phyloP scores from a whole-genome alignment of 2,888 invertebrate species.

The Bellardia pandia region DNA sequence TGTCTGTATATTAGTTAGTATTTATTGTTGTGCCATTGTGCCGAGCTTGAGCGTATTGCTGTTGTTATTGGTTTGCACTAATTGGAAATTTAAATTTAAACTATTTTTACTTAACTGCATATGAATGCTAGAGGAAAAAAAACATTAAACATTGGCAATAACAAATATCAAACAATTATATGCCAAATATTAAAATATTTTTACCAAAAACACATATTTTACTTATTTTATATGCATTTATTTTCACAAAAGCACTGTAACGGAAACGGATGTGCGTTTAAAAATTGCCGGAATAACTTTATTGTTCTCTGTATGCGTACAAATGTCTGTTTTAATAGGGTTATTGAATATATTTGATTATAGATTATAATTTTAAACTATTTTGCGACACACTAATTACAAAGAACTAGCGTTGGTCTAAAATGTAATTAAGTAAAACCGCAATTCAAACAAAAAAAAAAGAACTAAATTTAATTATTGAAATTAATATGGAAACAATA shows the following conservation, averaged over 20 bases:
- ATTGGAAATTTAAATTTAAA: constrained; percentile 66
- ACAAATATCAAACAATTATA: not conserved
- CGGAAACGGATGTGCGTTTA: constrained; percentile 49
- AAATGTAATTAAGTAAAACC: no score
- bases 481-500: no score
- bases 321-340: not conserved
- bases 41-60: not conserved
- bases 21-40: constrained; percentile 32
- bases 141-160: not conserved
- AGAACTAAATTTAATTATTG: no score
- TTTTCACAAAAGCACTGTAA: not conserved
- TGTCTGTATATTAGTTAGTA: constrained; percentile 8
- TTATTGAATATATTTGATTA: constrained; percentile 6
- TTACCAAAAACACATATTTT: constrained; percentile 2
- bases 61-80: constrained; percentile 35
- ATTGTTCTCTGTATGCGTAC: not conserved
- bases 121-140: not conserved
- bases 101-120: not conserved
- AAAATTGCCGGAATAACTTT: constrained; percentile 43
- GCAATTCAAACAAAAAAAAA: no score
- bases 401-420: no score
- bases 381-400: not conserved
- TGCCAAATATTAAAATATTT: constrained; percentile 1
- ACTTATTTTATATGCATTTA: not conserved
- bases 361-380: not conserved